Evolutionary conservation across 1,140 invertebrate genomes (phyloP), one percentile per base, ranked within the genome.

Genomic region (Paraescarpia echinospica): DNA sequence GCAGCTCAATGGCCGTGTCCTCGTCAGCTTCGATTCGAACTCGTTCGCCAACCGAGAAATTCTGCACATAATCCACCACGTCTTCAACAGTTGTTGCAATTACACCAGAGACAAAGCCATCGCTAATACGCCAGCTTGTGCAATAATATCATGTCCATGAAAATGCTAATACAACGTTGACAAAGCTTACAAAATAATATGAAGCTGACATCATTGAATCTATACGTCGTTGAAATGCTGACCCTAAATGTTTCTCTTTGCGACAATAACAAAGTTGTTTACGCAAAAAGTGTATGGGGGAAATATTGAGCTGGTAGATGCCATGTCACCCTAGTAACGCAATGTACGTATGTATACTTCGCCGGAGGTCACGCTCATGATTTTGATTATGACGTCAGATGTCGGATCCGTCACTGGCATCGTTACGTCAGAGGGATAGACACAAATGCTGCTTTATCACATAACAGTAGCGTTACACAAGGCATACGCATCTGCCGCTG

Each of bases 41-140:
- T 31, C 35, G 34, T 35, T 90, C 90, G n/a, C 90, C 90, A 90
- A 90, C 90, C 34, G 34, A 34, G 18, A 90, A 90, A 34, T 90
- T 9, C 90, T 35, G n/a, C 35, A 90, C n/a, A 6, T 31, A 90
- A n/a, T 31, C 8, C 48, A 51, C 48, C 8, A 8, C 48, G 8
- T 8, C 22, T 14, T 77, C 18, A 27, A 77, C 59, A 77, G 22
- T 77, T 77, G 22, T 18, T 77, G 59, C 59, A 22, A 77, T 27
- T 18, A 77, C 14, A 18, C 14, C 4, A 77, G 59, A 18, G 22
- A 77, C 59, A 27, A 77, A 6, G 22, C 14, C 48, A 51, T 8
- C 48, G 48, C 8, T 51, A 77, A 31, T 12, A 41, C 22, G 9
- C 22, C 22, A 77, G 4, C 59, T 27, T 77, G 22, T 77, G 59